phyloP scores from a whole-genome alignment of 2,797 vertebrate genomes.

The Eidolon dupreanum region DNA sequence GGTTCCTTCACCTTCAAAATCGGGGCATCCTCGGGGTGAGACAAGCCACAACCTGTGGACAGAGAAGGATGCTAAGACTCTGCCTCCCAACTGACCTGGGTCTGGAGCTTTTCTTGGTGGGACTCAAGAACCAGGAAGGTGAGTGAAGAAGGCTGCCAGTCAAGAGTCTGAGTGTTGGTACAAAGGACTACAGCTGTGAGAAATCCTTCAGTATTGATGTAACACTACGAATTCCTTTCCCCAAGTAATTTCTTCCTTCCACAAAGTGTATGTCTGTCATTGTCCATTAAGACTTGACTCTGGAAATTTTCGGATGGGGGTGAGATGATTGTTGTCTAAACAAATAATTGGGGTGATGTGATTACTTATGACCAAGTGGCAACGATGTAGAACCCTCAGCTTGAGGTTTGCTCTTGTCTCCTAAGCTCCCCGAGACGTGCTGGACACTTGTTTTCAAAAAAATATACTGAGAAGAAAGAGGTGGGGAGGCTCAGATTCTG shows the following conservation, averaged over 20 bases:
- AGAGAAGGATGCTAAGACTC: neutral
- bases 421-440: neutral
- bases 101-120: neutral
- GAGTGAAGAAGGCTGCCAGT: neutral
- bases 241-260: neutral
- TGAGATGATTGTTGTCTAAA: neutral
- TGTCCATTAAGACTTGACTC: neutral
- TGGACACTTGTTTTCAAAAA: neutral
- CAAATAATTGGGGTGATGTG: neutral
- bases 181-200: neutral
- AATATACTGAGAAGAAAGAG: conserved; percentile 53
- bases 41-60: neutral
- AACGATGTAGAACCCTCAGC: neutral
- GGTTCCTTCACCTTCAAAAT: neutral
- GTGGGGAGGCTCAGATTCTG: neutral
- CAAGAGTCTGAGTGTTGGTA: neutral
- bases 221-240: neutral
- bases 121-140: neutral
- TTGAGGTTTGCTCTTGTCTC: neutral
- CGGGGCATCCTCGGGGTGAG: neutral
- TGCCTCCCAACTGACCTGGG: neutral
- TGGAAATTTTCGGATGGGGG: neutral
- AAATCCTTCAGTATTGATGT: conserved; percentile 18
- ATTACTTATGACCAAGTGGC: neutral
- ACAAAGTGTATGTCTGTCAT: neutral